Evolutionary conservation across 2,888 invertebrate species (phyloP), one percentile per base, ranked within the genome.

Genomic region (Linnaemya tessellans): DNA sequence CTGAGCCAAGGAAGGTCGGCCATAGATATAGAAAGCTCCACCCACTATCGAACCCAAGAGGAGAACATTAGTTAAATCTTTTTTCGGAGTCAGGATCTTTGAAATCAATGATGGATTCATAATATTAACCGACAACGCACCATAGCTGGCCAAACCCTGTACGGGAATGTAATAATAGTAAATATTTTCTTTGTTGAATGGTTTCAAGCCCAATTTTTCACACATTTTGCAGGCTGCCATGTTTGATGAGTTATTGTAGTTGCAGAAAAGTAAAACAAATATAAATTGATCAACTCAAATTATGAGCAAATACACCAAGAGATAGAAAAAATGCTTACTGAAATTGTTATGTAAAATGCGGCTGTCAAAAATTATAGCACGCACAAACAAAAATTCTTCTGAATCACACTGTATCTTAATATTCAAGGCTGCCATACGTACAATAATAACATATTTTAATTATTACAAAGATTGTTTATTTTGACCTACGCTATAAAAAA

Each of bases 41-140:
- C 98, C 98, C 75, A 97, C 92, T 60, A 98, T 94, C 3, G 97
- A 96, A 89, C 96, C 96, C 86, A 96, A 93, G 88, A 98, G 94
- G 70, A 98, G 93, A 62, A 96, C 93, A 93, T 98, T 98, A 64
- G 97, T 97, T 64, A 97, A 93, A 92, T 97, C 97, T 92, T 95
- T 91, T 68, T 90, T 90, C 15, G 89, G 88, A 20, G 74, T 54
- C 51, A 91, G 73, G 41, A 91, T 95, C 96, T 96, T 96, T 89
- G 96, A 94, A 89, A 96, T 94, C 88, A 97, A 93, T 87, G 95
- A 94, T 4, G 97, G 97, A 90, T 97, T 97, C 96, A 97, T 97
- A 73, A 97, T 96, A 93, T 96, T 96, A 65, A 97, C 93, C 64
- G 97, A 96, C 71, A 97, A 94, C 51, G 96, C 95, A 89, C 96